These are phyloP conservation scores for Dicranocentrus wangi DNA, from an alignment of 2,888 invertebrate genomes.

Conservation along the genomic window DNA sequence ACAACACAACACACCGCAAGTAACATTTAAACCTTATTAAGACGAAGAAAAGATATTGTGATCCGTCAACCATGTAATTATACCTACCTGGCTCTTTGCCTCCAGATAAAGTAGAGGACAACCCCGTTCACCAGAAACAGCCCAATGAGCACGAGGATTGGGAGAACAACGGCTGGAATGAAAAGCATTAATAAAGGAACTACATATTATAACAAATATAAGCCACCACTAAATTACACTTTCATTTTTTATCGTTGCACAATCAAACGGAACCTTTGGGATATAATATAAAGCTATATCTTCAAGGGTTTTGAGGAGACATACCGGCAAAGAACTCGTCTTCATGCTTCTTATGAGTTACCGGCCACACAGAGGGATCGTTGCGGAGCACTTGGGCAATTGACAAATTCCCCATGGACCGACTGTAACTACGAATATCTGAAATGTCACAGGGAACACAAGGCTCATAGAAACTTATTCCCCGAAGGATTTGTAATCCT, in stretches of 20 bases:
- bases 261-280: too few species aligned
- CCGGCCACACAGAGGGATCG: slow-evolving; percentile 69
- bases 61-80: too few species aligned
- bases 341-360: slow-evolving; percentile 43
- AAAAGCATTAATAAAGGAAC: neutral
- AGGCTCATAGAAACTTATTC: too few species aligned
- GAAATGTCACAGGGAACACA: neutral
- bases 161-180: slow-evolving; percentile 67
- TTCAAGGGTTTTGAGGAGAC: neutral
- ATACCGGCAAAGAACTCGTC: slow-evolving; percentile 39
- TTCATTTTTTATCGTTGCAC: too few species aligned
- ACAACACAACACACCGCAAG: neutral
- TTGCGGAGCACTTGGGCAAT: slow-evolving; percentile 66
- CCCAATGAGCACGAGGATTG: slow-evolving; percentile 62
- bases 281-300: neutral
- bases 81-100: too few species aligned
- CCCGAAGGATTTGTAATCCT: neutral
- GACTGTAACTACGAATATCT: slow-evolving; percentile 64
- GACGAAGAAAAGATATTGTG: neutral
- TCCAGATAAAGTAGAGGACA: slow-evolving; percentile 68
- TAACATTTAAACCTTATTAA: neutral
- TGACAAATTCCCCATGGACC: slow-evolving; percentile 58
- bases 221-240: too few species aligned
- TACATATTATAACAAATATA: too few species aligned
- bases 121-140: slow-evolving; percentile 68